Evolutionary conservation across 1,140 invertebrate species (phyloP).

Genomic region (Proales similis): DNA sequence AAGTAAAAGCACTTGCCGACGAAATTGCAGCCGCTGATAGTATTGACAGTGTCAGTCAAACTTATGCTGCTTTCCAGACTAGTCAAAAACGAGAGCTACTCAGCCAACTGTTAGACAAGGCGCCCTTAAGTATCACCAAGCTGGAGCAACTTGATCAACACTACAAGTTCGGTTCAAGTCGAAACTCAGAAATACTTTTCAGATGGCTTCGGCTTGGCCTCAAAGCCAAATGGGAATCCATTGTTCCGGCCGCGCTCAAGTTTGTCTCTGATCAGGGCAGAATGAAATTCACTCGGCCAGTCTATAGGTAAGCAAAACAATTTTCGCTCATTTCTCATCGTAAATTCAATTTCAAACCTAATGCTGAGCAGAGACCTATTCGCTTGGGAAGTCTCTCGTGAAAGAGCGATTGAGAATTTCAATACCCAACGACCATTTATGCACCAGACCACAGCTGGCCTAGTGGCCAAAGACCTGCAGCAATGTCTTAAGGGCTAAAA

Average conservation of each 20-base stretch:
- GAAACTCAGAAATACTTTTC: conserved; percentile 38
- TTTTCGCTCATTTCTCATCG: neutral
- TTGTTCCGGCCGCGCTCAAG: conserved; percentile 2
- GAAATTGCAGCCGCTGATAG: neutral
- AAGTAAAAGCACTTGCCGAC: conserved; percentile 23
- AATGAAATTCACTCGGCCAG: conserved; percentile 31
- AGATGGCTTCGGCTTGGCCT: conserved; percentile 20
- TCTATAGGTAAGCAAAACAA: conserved; percentile 20
- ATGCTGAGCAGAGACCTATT: conserved; percentile 12
- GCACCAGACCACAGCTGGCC: conserved; percentile 28
- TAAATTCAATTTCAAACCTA: neutral
- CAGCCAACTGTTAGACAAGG: conserved; percentile 25
- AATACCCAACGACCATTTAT: conserved; percentile 6
- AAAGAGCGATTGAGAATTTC: conserved; percentile 26
- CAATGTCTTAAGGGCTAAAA: neutral
- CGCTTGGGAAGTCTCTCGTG: conserved; percentile 10
- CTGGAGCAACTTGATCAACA: conserved; percentile 11
- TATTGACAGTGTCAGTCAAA: neutral
- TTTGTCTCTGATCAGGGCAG: conserved; percentile 30
- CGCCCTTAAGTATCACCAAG: conserved; percentile 2
- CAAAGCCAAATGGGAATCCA: conserved; percentile 17
- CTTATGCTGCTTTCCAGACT: conserved; percentile 12
- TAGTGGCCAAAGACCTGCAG: conserved; percentile 18
- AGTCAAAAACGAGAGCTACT: conserved; percentile 20
- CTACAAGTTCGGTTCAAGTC: conserved; percentile 21